Conservation (phyloP, 2,797 vertebrate species). For the Anableps anableps region DNA sequence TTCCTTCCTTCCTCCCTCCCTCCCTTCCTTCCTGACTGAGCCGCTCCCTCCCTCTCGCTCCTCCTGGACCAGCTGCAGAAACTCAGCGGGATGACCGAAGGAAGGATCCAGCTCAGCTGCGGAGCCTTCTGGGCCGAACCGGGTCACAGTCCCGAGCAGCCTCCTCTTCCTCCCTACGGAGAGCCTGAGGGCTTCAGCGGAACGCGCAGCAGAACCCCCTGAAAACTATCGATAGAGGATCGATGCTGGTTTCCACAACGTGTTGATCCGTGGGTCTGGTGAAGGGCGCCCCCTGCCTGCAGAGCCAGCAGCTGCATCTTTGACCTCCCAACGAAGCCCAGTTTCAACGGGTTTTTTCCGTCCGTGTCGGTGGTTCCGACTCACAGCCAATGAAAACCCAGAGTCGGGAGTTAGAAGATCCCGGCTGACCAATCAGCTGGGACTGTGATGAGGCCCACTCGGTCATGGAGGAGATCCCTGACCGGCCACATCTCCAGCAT, state of each 20-base stretch:
- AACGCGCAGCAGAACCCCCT: background rate
- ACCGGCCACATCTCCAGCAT: no score
- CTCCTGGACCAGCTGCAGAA: background rate
- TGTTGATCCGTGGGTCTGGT: background rate
- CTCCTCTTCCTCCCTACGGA: conserved; percentile 4
- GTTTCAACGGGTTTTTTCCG: no score
- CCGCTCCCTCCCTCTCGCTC: background rate
- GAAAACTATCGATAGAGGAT: background rate
- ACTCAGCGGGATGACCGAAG: background rate
- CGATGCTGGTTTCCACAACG: conserved; percentile 17
- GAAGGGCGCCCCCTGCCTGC: conserved; percentile 41
- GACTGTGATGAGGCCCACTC: no score
- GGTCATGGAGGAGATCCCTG: no score
- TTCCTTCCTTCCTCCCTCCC: background rate
- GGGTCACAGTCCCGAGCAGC: conserved; percentile 51
- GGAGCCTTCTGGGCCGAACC: conserved; percentile 20
- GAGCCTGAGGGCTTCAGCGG: background rate
- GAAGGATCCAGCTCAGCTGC: background rate
- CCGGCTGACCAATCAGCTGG: no score
- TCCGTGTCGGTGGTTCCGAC: no score
- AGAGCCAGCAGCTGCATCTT: background rate
- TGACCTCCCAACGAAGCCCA: no score
- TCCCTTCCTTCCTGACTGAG: background rate
- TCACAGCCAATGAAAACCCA: no score
- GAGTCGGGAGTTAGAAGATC: no score